Conservation (phyloP, 92 coral and sea anemone species). For the Bergia puertoricense region DNA sequence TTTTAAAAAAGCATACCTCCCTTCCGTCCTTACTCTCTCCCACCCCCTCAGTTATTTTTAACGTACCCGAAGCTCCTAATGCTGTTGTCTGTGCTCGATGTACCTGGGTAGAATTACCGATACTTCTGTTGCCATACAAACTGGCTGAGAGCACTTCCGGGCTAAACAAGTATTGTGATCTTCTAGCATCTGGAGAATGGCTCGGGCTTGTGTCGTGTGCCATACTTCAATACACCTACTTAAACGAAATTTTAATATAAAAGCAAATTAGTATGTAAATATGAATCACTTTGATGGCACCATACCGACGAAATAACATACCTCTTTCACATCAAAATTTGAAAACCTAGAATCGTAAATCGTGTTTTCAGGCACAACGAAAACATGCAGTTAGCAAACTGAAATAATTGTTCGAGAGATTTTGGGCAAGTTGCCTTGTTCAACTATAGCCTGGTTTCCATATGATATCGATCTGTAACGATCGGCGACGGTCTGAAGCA, state of each 20-base stretch:
- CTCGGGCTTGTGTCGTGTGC: neutral
- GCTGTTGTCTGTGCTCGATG: neutral
- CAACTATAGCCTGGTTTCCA: too few relatives aligned
- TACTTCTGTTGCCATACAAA: conserved; percentile 6
- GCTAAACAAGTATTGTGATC: neutral
- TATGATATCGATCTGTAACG: too few relatives aligned
- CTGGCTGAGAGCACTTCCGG: neutral
- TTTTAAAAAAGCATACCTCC: neutral
- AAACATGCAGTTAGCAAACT: too few relatives aligned
- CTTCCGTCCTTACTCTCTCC: neutral
- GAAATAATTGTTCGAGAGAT: too few relatives aligned
- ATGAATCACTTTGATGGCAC: too few relatives aligned
- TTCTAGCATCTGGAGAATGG: neutral
- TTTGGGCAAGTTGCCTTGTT: too few relatives aligned
- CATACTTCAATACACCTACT: neutral
- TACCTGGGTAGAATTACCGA: neutral
- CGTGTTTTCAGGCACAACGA: neutral
- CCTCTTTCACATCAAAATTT: too few relatives aligned
- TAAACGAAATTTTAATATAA: too few relatives aligned
- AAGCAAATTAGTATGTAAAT: too few relatives aligned
- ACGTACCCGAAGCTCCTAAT: neutral
- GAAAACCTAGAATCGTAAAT: too few relatives aligned
- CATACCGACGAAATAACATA: too few relatives aligned
- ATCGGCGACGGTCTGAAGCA: too few relatives aligned
- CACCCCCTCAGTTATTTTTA: neutral